A percentile compares a stretch with the other conserved stretches of the same genome.
phyloP scores from a whole-genome alignment of 2,797 vertebrate genomes.

The Lacerta viridis region DNA sequence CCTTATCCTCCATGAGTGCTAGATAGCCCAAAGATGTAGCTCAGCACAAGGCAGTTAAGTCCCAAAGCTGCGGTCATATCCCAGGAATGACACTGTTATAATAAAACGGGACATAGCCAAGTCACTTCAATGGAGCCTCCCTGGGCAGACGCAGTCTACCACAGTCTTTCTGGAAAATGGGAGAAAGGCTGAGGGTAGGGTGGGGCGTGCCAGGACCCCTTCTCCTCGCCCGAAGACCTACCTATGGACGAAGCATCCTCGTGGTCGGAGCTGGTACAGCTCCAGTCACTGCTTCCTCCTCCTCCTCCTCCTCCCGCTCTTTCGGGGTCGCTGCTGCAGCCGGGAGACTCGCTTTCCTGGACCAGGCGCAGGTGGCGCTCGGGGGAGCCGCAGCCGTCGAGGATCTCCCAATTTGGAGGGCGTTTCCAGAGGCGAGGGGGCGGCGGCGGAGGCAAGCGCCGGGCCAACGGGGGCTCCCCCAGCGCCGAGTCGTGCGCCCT shows the following conservation, averaged over 20 bases:
- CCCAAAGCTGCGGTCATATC: too few species aligned
- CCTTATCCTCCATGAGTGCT: too few species aligned
- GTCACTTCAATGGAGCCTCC: too few species aligned
- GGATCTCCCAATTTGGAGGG: slow-evolving; percentile 83
- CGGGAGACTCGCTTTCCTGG: slow-evolving; percentile 72
- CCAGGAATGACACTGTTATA: too few species aligned
- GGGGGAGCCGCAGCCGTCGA: slow-evolving; percentile 64
- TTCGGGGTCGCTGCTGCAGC: slow-evolving; percentile 88
- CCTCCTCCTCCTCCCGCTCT: slow-evolving; percentile 80
- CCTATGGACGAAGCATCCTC: slow-evolving; percentile 88
- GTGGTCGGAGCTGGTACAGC: slow-evolving; percentile 90
- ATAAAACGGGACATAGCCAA: too few species aligned
- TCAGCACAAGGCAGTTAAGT: too few species aligned
- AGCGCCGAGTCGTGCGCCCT: slow-evolving; percentile 6
- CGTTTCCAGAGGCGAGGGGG: slow-evolving; percentile 60
- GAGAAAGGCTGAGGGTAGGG: neutral
- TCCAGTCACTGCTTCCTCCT: slow-evolving; percentile 47
- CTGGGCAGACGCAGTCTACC: neutral
- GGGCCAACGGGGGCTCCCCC: slow-evolving; percentile 71
- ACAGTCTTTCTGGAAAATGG: neutral
- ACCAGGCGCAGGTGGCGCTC: slow-evolving; percentile 63
- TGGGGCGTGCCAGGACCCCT: too few species aligned
- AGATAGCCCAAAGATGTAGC: too few species aligned
- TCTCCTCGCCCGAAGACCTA: slow-evolving; percentile 60
- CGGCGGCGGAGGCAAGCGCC: slow-evolving; percentile 49